These are phyloP conservation scores for Galendromus occidentalis DNA, from an alignment of 1,140 invertebrate genomes.

Conservation along the genomic window DNA sequence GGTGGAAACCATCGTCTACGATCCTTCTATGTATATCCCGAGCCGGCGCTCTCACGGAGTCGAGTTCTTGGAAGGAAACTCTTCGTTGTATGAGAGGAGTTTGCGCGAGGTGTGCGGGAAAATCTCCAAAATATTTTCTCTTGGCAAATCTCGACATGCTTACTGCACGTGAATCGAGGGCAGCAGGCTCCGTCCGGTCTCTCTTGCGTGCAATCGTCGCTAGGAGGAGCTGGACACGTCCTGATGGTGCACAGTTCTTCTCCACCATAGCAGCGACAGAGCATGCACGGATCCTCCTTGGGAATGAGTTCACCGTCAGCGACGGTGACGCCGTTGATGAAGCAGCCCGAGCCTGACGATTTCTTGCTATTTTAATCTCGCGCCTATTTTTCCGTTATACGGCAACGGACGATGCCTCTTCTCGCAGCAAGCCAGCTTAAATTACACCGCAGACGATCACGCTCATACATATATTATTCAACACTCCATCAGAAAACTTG, in stretches of 20 bases:
- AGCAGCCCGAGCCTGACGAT: not conserved
- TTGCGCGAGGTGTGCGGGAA: not conserved
- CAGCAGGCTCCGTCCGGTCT: constrained; percentile 28
- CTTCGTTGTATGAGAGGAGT: not conserved
- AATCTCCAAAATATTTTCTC: not conserved
- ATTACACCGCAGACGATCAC: too few species aligned
- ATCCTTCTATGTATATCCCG: not conserved
- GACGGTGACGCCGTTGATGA: not conserved
- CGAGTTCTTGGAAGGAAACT: not conserved
- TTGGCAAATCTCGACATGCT: constrained; percentile 19
- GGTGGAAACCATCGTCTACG: not conserved
- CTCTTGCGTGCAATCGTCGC: constrained; percentile 28
- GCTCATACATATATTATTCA: too few species aligned
- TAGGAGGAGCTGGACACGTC: constrained; percentile 31
- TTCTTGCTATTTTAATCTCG: too few species aligned
- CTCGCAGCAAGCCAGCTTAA: too few species aligned
- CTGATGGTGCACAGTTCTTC: constrained; percentile 34
- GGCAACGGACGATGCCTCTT: too few species aligned
- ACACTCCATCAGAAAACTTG: too few species aligned
- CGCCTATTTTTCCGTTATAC: too few species aligned
- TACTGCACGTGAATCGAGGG: constrained; percentile 34
- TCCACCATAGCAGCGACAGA: constrained; percentile 36
- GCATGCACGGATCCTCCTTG: constrained; percentile 24
- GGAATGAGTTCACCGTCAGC: constrained; percentile 12
- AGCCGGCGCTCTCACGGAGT: not conserved